Base-by-base conservation (phyloP, 2,888 invertebrate genomes). In the Galerucella pusilla region DNA sequence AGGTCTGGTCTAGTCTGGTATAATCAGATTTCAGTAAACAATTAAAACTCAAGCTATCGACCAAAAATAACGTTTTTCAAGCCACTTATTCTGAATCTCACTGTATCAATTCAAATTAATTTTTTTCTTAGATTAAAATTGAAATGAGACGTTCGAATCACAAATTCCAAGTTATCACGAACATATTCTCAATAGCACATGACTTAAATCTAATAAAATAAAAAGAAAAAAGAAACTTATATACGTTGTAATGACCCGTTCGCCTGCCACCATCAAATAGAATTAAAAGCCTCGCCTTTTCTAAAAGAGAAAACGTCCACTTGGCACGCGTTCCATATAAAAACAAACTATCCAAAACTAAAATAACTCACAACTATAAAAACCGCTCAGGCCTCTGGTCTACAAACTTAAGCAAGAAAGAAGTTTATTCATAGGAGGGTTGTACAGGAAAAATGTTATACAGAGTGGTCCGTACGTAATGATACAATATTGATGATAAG, bases 241-340 rank as follows among this genome's bases (percentile, higher is more conserved):
- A 63, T 73, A 63, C 25, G 42, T 28, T 67, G 46, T 68, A 73
- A 73, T 68, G 28, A 68, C 61, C 61, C 28, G 49, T 35, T 68
- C 63, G 68, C 68, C 68, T 73, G 73, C 68, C 42, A 46, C 54
- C 46, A 73, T 73, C 68, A 57, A 68, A 54, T 68, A 64, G 61
- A 61, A 73, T 73, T 68, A 45, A 59, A 14, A 46, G 45, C 68
- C 60, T 68, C 68, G 68, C 68, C 68, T 68, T 60, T 68, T 60
- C 60, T 68, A 49, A 63, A 64, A 73, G 46, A 63, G 63, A 63
- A 64, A 73, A 68, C 16, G 42, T 64, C 68, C 45, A 46, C 20
- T 73, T 68, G 59, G 60, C 73, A 73, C 73, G 73, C 73, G 72
- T 60, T 42, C 42, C 20, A 42, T 68, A 68, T 68, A 64, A 73